Percentiles rank a stretch among this genome's conserved stretches.
phyloP scores from a whole-genome alignment of 1,140 invertebrate genomes.

The Drosophila repleta region DNA sequence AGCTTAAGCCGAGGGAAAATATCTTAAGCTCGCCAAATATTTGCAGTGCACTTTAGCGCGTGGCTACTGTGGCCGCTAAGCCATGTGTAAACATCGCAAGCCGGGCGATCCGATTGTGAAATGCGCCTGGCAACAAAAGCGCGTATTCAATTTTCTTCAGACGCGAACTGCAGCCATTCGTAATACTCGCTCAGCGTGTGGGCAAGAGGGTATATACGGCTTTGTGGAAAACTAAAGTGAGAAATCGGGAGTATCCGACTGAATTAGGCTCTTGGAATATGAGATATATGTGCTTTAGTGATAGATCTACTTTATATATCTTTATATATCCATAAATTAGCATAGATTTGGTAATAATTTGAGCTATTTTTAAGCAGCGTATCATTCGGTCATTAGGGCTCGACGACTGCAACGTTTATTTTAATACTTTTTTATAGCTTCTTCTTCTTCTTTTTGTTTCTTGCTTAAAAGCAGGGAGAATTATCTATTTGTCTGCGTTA shows the following conservation, averaged over 20 bases:
- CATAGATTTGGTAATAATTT: not conserved
- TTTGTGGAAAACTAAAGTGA: too few relatives aligned
- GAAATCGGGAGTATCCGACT: too few relatives aligned
- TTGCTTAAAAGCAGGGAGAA: not conserved
- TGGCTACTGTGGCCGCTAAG: slow-evolving; percentile 1
- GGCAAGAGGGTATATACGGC: too few relatives aligned
- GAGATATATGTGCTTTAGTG: too few relatives aligned
- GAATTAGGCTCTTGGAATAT: not conserved
- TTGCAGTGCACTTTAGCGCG: not conserved
- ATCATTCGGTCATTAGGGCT: too few relatives aligned
- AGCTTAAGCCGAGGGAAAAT: not conserved
- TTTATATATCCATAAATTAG: too few relatives aligned
- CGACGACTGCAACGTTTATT: too few relatives aligned
- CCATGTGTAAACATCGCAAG: slow-evolving; percentile 3
- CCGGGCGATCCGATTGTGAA: slow-evolving; percentile 13
- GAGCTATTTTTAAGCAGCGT: not conserved
- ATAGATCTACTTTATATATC: too few relatives aligned
- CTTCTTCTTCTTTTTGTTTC: not conserved
- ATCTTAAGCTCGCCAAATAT: not conserved
- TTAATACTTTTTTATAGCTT: not conserved
- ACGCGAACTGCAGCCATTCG: not conserved
- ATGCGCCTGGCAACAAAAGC: slow-evolving; percentile 4
- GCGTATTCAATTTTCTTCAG: not conserved
- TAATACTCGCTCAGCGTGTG: too few relatives aligned
- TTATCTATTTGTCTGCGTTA: slow-evolving; percentile 5